Evolutionary conservation across 2,113 vertebrate species (phyloP), one percentile per base, ranked within the genome.

Genomic region (Microtus ochrogaster): DNA sequence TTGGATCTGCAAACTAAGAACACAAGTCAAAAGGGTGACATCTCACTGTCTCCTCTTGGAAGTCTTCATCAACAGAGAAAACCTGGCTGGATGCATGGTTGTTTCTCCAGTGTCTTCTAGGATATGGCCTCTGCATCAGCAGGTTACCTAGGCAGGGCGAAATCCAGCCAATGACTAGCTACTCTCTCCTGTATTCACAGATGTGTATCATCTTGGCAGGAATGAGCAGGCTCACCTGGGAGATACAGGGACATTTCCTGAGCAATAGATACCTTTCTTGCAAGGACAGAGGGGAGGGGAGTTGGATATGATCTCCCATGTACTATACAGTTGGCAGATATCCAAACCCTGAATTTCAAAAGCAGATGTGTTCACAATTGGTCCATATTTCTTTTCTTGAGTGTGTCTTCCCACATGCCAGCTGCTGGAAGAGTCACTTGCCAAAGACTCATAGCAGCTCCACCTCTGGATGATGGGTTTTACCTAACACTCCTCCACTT

Each of bases 1-100:
- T n/a, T 90, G 94, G 70, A 90, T 93, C 83, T 76, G 73, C 82
- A 92, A 97, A 81, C 44, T 84, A 90, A 93, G 92, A 96, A 93
- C 11, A 8, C 86, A 76, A 61, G 73, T 86, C 55, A 72, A 83
- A 78, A 55, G 19, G 8, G 8, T 24, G 13, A 8, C 19, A 72
- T 4, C 36, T 72, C 24, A n/a, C 19, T 55, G 24, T 49, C 83
- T 28, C 84, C 58, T 70, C 36, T 79, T 11, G 0, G 85, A 88
- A 74, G 94, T 74, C n/a, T 41, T 76, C 47, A 49, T 93, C 90
- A 65, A 92, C 93, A 73, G 92, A 96, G 73, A 7, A 66, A 93
- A 21, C 84, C 47, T 1, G 36, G 76, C n/a, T 41, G 5, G 4
- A 4, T 0, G 70, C 14, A 0, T 0, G 2, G 33, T 65, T 16